A percentile compares a stretch with the other conserved stretches of the same genome.
Conservation (phyloP, 2,888 invertebrate genomes). For the Eubasilissa splendida region DNA sequence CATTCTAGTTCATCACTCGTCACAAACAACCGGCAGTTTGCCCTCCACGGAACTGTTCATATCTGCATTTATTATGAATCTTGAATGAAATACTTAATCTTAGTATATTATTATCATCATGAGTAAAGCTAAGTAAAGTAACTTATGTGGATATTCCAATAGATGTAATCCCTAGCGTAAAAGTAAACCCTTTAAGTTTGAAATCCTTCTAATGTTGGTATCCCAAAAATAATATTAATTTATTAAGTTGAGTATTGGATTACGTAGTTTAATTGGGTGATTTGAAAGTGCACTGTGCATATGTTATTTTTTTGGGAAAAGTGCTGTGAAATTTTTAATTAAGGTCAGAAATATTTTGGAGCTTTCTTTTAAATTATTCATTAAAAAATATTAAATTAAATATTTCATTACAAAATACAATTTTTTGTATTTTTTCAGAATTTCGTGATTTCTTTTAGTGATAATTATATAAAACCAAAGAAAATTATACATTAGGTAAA, state of each 20-base stretch:
- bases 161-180: conserved; percentile 47
- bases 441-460: conserved; percentile 57
- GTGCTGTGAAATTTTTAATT: conserved; percentile 58
- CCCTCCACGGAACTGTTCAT: too few species aligned
- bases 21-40: too few species aligned
- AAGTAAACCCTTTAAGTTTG: conserved; percentile 50
- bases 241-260: conserved; percentile 48
- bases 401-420: conserved; percentile 16
- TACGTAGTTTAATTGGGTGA: conserved; percentile 46
- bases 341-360: conserved; percentile 51
- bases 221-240: conserved; percentile 48
- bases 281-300: conserved; percentile 40
- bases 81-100: neutral
- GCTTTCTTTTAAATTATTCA: conserved; percentile 47
- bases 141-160: conserved; percentile 47
- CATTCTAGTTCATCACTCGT: too few species aligned
- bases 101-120: conserved; percentile 27
- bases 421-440: conserved; percentile 39
- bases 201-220: conserved; percentile 52
- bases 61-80: neutral
- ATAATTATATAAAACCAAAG: conserved; percentile 56
- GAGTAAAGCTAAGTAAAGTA: conserved; percentile 29
- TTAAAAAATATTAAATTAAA: conserved; percentile 38
- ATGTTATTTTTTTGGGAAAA: conserved; percentile 50
- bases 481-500: conserved; percentile 55